A percentile compares a stretch with the other conserved stretches of the same genome.
Conservation (phyloP, 2,113 vertebrate species). For the Mesoclemmys tuberculata region DNA sequence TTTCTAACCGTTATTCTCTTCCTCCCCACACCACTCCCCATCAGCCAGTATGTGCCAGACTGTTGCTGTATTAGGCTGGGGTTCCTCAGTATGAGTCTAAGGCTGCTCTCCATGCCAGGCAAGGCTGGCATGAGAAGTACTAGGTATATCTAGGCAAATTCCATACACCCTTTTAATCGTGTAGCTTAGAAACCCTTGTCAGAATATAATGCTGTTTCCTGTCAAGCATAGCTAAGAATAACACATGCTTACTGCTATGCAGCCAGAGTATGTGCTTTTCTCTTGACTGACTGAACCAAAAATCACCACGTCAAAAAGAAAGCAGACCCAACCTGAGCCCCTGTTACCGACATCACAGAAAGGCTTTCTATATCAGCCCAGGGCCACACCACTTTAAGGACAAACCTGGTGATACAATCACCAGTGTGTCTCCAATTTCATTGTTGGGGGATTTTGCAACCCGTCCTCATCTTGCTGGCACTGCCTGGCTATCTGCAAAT, state of each 20-base stretch:
- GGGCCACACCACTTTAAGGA: neutral
- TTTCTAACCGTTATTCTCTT: neutral
- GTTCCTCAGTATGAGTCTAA: neutral
- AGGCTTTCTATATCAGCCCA: neutral
- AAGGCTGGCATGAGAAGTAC: neutral
- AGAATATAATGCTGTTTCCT: neutral
- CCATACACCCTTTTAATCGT: neutral
- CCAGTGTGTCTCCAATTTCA: neutral
- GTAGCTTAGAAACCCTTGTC: neutral
- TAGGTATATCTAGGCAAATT: neutral
- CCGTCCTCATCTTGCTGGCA: neutral
- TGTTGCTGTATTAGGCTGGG: neutral
- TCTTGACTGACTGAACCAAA: neutral
- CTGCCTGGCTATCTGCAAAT: neutral
- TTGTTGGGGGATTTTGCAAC: neutral
- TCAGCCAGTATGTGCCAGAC: neutral
- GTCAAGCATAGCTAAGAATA: neutral
- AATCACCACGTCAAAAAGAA: neutral
- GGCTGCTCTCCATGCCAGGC: neutral
- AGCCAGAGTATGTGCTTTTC: neutral
- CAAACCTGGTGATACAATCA: neutral
- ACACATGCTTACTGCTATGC: neutral
- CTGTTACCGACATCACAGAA: neutral
- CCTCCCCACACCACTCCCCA: neutral
- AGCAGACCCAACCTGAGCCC: neutral